Base-by-base conservation (phyloP, 2,797 vertebrate genomes). In the Bufotes viridis region DNA sequence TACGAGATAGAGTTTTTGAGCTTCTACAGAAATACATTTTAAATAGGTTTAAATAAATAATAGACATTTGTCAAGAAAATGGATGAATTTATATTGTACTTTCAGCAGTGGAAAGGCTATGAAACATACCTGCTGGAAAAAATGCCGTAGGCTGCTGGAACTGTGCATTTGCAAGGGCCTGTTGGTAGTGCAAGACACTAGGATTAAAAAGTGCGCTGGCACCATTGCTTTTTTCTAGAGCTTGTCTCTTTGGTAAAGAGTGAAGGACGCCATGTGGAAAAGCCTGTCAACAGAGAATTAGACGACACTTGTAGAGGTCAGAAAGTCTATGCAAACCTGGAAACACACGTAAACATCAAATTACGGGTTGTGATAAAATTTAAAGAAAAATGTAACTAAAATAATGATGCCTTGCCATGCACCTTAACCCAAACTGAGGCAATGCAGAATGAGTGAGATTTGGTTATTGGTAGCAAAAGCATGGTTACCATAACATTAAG, bases 181-280 rank as follows among this genome's bases (percentile, higher is more conserved):
- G 98, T 92, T 99, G 98, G 94, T 98, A 98, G 95, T 98, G 97
- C 96, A 98, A 95, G 93, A 98, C 96, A 93, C 96, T 97, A 92
- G 97, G 97, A 91, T 94, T 97, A 94, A 98, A 96, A 91, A 98
- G 94, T 65, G 97, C 94, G 93, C 94, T 95, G 95, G 97, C 93
- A 91, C 97, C 97, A 92, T 95, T 96, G 94, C 94, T 97, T 95
- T 98, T 99, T 95, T 99, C 98, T 92, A 98, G 95, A 92, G 97
- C 97, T 95, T 93, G 96, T 96, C 98, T 98, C 97, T 99, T 99
- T 98, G 97, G 97, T 97, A 98, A 95, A 89, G 97, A 95, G 81
- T 98, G 97, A 92, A 98, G 95, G 92, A 98, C 89, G 91, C 96
- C 96, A 78, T 97, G 96, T 90, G 97, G 97, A 92, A 97, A 98